Base-by-base conservation (phyloP, 2,797 vertebrate genomes). In the Manis javanica region DNA sequence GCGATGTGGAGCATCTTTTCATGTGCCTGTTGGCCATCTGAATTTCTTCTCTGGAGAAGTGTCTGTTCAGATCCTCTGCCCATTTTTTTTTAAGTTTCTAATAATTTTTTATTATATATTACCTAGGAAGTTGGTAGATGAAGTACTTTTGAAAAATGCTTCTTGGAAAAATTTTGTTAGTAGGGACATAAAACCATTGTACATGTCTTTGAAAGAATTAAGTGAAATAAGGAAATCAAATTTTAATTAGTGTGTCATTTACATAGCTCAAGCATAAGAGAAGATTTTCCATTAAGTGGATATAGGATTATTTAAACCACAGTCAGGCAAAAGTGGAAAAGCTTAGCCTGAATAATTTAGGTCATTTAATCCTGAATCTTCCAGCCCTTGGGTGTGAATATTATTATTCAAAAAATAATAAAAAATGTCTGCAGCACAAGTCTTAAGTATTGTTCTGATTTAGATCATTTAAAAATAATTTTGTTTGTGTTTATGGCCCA, bases 121-220 rank as follows among this genome's bases (percentile, higher is more conserved):
- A 87, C 9, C 5, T 89, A 61, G 87, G 34, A 93, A 78, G 34
- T 84, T 84, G 74, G 5, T 57, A 87, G 63, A 72, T 24, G 37
- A 89, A 85, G 15, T 78, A 42, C 57, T 92, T 94, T 92, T 77
- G 46, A 94, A n/a, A 96, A 86, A 9, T 71, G 13, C 37, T 95
- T 90, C 37, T 92, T 93, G 24, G 39, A 71, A 89, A 53, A 91
- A 51, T 42, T 51, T 46, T 75, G 16, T 82, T 91, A 64, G 49
- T 71, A 57, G 85, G 31, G 59, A 68, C 83, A 83, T 11, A 79
- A 91, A 74, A 71, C 4, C 2, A 14, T 86, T 85, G 21, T 90
- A 31, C 23, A 37, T 23, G 61, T 71, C 19, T 61, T 95, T 87
- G 68, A 88, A 83, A 77, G 90, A 78, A 55, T 77, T 95, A 82